Percentiles rank a stretch among this genome's conserved stretches.
These are phyloP conservation scores for Coptotermes formosanus DNA, from an alignment of 1,140 invertebrate species.

Conservation along the genomic window DNA sequence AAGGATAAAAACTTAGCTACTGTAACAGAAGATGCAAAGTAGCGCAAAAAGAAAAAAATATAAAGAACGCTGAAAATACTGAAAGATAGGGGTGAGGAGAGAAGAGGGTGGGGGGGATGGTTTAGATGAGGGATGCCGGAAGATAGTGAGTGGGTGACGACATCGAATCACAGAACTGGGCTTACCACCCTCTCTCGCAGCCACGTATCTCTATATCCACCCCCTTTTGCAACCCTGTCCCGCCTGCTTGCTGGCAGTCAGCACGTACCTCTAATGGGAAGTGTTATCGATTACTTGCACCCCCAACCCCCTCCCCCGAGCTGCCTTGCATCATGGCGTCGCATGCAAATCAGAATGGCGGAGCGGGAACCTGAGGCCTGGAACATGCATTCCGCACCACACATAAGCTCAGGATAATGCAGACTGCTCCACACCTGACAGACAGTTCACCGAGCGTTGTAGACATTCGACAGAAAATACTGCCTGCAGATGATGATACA, in stretches of 20 bases:
- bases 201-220: slow-evolving; percentile 23
- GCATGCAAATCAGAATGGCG: slow-evolving; percentile 28
- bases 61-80: not conserved
- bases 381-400: no score
- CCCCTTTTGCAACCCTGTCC: slow-evolving; percentile 21
- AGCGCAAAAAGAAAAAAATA: not conserved
- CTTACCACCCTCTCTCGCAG: slow-evolving; percentile 14
- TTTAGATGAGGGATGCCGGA: slow-evolving; percentile 14
- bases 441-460: no score
- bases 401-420: no score
- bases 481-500: no score
- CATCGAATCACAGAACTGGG: slow-evolving; percentile 30
- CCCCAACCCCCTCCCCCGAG: not conserved
- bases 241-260: slow-evolving; percentile 9
- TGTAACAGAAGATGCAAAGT: not conserved
- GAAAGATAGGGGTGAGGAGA: not conserved
- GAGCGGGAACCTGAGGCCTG: not conserved
- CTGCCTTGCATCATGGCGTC: slow-evolving; percentile 23
- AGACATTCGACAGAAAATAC: no score
- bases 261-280: slow-evolving; percentile 28
- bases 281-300: slow-evolving; percentile 29
- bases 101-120: not conserved
- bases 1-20: slow-evolving; percentile 4
- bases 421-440: no score
- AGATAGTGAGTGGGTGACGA: slow-evolving; percentile 27